These are phyloP conservation scores for Maniola hyperantus DNA, from an alignment of 2,888 invertebrate species.

Conservation along the genomic window DNA sequence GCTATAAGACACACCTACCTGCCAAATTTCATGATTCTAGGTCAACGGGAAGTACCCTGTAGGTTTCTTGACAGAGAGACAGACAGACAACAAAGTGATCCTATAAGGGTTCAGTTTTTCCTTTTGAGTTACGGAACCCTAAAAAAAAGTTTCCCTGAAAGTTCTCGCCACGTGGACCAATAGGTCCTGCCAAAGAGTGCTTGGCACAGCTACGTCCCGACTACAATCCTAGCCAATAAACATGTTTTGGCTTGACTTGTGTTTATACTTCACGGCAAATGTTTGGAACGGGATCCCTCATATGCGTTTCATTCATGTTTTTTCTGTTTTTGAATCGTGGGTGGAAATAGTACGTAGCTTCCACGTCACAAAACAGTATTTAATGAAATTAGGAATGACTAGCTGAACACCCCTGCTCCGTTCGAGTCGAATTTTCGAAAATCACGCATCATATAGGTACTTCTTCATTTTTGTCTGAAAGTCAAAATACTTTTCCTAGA, in stretches of 20 bases:
- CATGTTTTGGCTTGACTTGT: conserved; percentile 62
- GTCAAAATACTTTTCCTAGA: too few species aligned
- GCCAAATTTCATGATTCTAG: too few species aligned
- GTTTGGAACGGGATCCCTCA: conserved; percentile 33
- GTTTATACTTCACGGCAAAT: conserved; percentile 33
- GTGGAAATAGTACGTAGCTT: conserved; percentile 24
- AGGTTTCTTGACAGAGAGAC: too few species aligned
- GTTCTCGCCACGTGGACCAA: background rate
- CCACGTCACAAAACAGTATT: background rate
- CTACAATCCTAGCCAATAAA: conserved; percentile 51
- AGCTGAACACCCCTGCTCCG: background rate
- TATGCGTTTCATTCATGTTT: conserved; percentile 37
- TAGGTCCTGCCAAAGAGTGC: conserved; percentile 66
- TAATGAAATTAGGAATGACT: background rate
- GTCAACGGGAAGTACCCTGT: too few species aligned
- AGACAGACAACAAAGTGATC: too few species aligned
- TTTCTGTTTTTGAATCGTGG: conserved; percentile 20
- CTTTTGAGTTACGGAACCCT: too few species aligned
- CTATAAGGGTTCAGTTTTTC: too few species aligned
- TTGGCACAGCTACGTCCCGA: conserved; percentile 53
- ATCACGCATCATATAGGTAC: too few species aligned
- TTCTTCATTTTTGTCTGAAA: too few species aligned
- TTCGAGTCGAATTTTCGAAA: too few species aligned
- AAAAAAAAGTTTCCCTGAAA: background rate
- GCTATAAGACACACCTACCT: too few species aligned